These are phyloP conservation scores for Agrotis clavis DNA, from an alignment of 2,888 invertebrate species.

Conservation along the genomic window DNA sequence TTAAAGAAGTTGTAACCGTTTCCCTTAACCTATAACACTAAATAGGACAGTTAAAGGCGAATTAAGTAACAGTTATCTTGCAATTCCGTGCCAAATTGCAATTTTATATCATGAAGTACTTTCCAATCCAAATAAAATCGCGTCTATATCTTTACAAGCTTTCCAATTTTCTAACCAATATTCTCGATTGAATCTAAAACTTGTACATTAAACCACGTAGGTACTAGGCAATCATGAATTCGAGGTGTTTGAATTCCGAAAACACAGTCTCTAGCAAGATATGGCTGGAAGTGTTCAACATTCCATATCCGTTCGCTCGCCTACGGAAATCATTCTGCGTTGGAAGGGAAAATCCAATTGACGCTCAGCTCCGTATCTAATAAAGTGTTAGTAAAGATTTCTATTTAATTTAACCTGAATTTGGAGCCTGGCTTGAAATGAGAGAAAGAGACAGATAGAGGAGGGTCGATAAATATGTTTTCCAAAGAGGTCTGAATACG, in stretches of 20 bases:
- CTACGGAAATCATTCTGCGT: slow-evolving; percentile 63
- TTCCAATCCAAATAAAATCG: slow-evolving; percentile 21
- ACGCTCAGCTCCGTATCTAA: slow-evolving; percentile 36
- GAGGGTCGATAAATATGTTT: slow-evolving; percentile 53
- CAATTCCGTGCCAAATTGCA: not conserved
- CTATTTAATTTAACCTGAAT: slow-evolving; percentile 46
- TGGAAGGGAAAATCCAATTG: slow-evolving; percentile 67
- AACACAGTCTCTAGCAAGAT: slow-evolving; percentile 37
- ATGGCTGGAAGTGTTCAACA: slow-evolving; percentile 58
- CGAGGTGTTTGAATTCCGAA: slow-evolving; percentile 46
- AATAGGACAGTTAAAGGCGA: not conserved
- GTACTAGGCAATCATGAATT: slow-evolving; percentile 69
- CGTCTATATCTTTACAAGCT: slow-evolving; percentile 28
- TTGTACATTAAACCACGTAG: slow-evolving; percentile 54
- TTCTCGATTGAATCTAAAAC: slow-evolving; percentile 45
- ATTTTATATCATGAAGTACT: not conserved
- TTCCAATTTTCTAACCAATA: slow-evolving; percentile 36
- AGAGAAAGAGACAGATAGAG: slow-evolving; percentile 25
- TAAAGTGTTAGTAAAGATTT: slow-evolving; percentile 48
- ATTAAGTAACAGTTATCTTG: not conserved
- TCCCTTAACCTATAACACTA: not conserved
- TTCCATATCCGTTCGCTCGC: slow-evolving; percentile 71
- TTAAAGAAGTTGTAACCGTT: too few relatives aligned
- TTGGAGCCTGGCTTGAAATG: slow-evolving; percentile 24
- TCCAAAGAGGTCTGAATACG: slow-evolving; percentile 19